These are phyloP conservation scores for Chloebia gouldiae DNA, from an alignment of 2,113 vertebrate genomes.

Conservation along the genomic window DNA sequence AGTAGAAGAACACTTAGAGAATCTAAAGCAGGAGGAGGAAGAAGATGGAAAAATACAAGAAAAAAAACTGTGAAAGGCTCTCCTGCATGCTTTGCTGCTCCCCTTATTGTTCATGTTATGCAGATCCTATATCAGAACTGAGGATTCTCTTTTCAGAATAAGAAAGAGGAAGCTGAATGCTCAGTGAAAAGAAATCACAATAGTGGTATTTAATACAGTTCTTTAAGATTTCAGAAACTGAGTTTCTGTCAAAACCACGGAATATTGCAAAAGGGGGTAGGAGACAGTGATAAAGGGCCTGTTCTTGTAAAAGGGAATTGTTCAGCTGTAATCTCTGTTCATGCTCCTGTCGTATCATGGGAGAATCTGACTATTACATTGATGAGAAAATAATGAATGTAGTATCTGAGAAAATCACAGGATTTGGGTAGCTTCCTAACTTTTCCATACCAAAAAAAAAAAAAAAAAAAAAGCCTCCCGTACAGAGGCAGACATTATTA, in stretches of 20 bases:
- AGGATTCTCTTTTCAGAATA: not conserved
- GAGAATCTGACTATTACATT: conserved; percentile 50
- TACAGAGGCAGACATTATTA: not conserved
- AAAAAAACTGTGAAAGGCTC: not conserved
- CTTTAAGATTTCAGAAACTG: conserved; percentile 17
- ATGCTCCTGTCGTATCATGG: not conserved
- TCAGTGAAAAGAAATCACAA: conserved; percentile 26
- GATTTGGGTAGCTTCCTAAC: conserved; percentile 13
- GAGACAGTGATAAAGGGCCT: conserved; percentile 13
- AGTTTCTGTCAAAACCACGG: conserved; percentile 30
- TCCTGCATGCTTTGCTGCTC: not conserved
- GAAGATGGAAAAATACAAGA: not conserved
- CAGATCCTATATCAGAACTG: not conserved
- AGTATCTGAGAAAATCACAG: conserved; percentile 31
- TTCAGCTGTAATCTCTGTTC: conserved; percentile 4
- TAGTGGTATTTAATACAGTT: not conserved
- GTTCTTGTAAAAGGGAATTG: not conserved
- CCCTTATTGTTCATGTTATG: not conserved
- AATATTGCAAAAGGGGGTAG: not conserved
- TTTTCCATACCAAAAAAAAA: not conserved
- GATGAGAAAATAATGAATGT: conserved; percentile 35
- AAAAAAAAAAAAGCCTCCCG: not conserved
- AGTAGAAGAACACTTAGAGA: not conserved
- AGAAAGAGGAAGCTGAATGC: not conserved
- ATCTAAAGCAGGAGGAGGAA: not conserved